A percentile compares a stretch with the other conserved stretches of the same genome.
Evolutionary conservation across 2,797 vertebrate species (phyloP).

Genomic region (Jordanella pulchra): DNA sequence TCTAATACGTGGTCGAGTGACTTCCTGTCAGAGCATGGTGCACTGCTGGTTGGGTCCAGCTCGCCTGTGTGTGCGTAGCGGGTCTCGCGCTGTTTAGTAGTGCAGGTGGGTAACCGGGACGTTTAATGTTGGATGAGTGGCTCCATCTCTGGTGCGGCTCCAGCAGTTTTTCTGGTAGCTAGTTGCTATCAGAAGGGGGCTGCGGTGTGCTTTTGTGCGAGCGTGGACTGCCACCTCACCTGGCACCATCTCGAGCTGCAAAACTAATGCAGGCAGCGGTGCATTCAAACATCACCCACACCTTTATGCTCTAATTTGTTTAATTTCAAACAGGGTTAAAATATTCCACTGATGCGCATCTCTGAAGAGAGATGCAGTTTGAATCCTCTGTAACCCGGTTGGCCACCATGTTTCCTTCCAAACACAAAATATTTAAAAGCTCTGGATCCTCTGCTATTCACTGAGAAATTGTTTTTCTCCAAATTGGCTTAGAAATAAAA

Average conservation of each 20-base stretch:
- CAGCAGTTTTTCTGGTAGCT: conserved; percentile 76
- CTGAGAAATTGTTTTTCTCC: conserved; percentile 2
- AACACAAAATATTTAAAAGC: neutral
- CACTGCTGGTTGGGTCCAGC: conserved; percentile 68
- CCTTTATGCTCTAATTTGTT: conserved; percentile 49
- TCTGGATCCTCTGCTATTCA: neutral
- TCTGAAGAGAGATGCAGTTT: conserved; percentile 35
- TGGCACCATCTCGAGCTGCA: conserved; percentile 72
- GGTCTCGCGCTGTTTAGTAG: conserved; percentile 57
- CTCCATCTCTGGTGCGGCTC: conserved; percentile 73
- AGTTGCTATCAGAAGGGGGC: conserved; percentile 56
- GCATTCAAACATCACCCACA: conserved; percentile 58
- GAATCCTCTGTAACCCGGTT: conserved; percentile 27
- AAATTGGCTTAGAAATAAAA: neutral
- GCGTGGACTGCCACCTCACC: conserved; percentile 71
- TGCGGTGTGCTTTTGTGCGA: conserved; percentile 34
- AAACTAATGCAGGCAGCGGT: conserved; percentile 66
- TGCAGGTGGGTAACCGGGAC: conserved; percentile 73
- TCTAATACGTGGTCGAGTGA: conserved; percentile 57
- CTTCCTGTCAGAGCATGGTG: conserved; percentile 59
- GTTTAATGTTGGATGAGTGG: conserved; percentile 69
- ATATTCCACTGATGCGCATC: conserved; percentile 57
- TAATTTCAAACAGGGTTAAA: conserved; percentile 43
- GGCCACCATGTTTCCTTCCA: neutral
- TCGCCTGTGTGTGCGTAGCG: conserved; percentile 31